Evolutionary conservation across 2,888 invertebrate species (phyloP), one percentile per base, ranked within the genome.

Genomic region (Noctua pronuba): DNA sequence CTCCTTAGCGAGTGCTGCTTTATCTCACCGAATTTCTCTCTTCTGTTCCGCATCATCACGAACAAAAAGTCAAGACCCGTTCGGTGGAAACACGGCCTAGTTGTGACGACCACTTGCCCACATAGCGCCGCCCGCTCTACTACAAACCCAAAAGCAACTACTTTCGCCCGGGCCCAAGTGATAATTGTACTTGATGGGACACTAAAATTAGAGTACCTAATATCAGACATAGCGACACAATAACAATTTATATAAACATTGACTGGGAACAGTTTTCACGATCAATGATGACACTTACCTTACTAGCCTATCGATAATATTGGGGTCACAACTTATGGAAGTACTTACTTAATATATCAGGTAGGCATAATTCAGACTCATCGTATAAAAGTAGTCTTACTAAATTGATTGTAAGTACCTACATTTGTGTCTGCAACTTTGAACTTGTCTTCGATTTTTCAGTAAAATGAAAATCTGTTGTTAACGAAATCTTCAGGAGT

Each of bases 1-100:
- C 96, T 93, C 95, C 94, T 96, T 95, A 94, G 87, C 92, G 92
- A 94, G 93, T 93, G 93, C 94, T 94, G 95, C 94, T 94, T 95
- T 94, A 95, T 95, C 95, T 95, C 92, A 93, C 95, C 95, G 92
- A 96, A 96, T 96, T 96, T 96, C 96, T 95, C 96, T 95, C 95
- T 94, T 95, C 94, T 94, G 95, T 95, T 95, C 94, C 95, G 95
- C 95, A 96, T 94, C 95, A 95, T 94, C 95, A 93, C 92, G 93
- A 94, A 96, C 95, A 96, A 96, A 96, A 96, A 96, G 92, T 94
- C 92, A 92, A 95, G 93, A 95, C 95, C 95, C 95, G 95, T 95
- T 96, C 88, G 90, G 92, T 94, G 92, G 94, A 93, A 92, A 92
- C 94, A 93, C 94, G 96, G 94, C 96, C 96, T 95, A 95, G 95